Percentiles rank a stretch among this genome's conserved stretches.
phyloP scores from a whole-genome alignment of 2,888 invertebrate genomes.

The Leptinotarsa tumamoca region DNA sequence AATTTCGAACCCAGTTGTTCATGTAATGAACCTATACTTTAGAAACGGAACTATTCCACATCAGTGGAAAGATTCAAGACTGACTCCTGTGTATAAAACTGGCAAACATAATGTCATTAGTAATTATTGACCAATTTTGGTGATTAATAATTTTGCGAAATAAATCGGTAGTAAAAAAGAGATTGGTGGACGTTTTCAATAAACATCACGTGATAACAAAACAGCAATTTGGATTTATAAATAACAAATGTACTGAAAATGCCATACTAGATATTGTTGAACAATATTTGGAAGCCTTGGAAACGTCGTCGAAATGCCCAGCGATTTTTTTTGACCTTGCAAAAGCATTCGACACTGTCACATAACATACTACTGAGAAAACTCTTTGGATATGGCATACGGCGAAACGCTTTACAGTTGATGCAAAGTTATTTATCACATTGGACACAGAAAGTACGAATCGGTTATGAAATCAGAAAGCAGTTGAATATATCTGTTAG shows the following conservation, averaged over 20 bases:
- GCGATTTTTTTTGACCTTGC: slow-evolving; percentile 11
- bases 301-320: slow-evolving; percentile 15
- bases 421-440: too few relatives aligned
- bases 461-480: too few relatives aligned
- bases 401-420: too few relatives aligned
- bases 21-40: too few relatives aligned
- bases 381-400: too few relatives aligned
- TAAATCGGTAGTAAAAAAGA: neutral
- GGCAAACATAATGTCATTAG: neutral
- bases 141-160: slow-evolving; percentile 17
- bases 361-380: too few relatives aligned
- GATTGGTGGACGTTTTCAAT: neutral
- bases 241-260: slow-evolving; percentile 16
- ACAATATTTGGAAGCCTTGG: neutral
- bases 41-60: too few relatives aligned
- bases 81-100: too few relatives aligned
- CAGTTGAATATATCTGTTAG: too few relatives aligned
- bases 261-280: slow-evolving; percentile 2
- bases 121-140: slow-evolving; percentile 7
- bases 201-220: slow-evolving; percentile 5
- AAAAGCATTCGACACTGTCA: neutral
- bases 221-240: neutral
- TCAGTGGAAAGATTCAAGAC: too few relatives aligned
- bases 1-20: too few relatives aligned
- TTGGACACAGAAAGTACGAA: too few relatives aligned